A percentile compares a stretch with the other conserved stretches of the same genome.
Evolutionary conservation across 37 sponge, comb jelly and placozoan species (phyloP).

Genomic region (Dysidea cf. avara): DNA sequence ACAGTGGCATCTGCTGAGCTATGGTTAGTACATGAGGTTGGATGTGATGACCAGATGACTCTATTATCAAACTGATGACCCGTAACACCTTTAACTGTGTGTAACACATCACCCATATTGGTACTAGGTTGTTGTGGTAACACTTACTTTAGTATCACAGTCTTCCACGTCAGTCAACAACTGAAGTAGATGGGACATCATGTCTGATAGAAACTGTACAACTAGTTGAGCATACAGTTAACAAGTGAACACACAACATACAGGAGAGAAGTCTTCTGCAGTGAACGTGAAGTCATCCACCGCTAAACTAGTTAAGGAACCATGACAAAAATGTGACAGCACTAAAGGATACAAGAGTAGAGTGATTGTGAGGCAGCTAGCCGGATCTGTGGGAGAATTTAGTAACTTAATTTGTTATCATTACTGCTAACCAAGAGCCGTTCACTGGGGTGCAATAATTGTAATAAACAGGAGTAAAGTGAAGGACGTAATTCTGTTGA

Average conservation of each 20-base stretch:
- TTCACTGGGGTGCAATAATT: constrained; percentile 52
- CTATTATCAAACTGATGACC: constrained; percentile 58
- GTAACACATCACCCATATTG: background rate
- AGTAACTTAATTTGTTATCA: constrained; percentile 2
- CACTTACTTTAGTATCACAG: constrained; percentile 56
- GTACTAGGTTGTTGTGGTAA: background rate
- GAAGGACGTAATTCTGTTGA: constrained; percentile 58
- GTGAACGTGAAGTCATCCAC: constrained; percentile 71
- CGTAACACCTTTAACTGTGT: constrained; percentile 65
- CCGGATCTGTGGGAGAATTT: constrained; percentile 38
- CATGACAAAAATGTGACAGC: background rate
- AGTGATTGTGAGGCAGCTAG: constrained; percentile 57
- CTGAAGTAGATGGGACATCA: constrained; percentile 39
- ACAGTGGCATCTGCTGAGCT: constrained; percentile 66
- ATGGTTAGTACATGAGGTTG: constrained; percentile 63
- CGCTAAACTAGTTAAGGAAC: constrained; percentile 18
- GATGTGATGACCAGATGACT: constrained; percentile 57
- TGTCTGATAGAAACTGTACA: constrained; percentile 57
- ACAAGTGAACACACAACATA: constrained; percentile 17
- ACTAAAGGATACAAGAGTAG: constrained; percentile 11
- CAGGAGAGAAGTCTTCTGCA: constrained; percentile 62
- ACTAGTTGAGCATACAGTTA: background rate
- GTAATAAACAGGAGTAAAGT: constrained; percentile 52
- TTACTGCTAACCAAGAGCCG: constrained; percentile 58
- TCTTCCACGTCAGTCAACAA: constrained; percentile 38